Evolutionary conservation across 2,888 invertebrate species (phyloP).

Genomic region (Congeria kusceri): DNA sequence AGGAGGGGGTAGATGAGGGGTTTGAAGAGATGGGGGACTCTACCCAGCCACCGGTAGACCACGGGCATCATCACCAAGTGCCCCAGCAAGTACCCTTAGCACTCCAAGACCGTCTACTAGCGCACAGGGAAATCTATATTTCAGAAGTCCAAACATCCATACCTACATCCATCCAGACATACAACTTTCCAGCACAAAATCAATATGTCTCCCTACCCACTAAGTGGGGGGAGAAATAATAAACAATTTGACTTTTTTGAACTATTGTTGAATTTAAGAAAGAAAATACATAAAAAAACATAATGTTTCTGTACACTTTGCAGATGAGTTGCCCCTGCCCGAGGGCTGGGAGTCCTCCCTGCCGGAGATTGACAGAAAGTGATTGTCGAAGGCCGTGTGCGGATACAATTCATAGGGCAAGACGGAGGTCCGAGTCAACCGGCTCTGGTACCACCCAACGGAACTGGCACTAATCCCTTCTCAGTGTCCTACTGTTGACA

Average conservation of each 20-base stretch:
- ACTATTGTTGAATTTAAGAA: too few species aligned
- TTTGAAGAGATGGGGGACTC: slow-evolving; percentile 27
- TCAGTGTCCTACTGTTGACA: slow-evolving; percentile 20
- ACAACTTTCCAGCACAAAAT: too few species aligned
- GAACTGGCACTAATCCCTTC: slow-evolving; percentile 12
- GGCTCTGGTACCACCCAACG: slow-evolving; percentile 21
- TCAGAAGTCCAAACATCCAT: too few species aligned
- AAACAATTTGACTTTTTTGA: too few species aligned
- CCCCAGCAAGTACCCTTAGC: background rate
- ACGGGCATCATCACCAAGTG: background rate
- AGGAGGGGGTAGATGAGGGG: slow-evolving; percentile 58
- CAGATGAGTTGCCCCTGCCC: background rate
- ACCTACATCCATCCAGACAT: too few species aligned
- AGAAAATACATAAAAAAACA: too few species aligned
- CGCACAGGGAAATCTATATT: background rate
- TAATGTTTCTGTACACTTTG: slow-evolving; percentile 4
- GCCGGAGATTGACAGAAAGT: too few species aligned
- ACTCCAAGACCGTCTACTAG: background rate
- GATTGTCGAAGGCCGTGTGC: too few species aligned
- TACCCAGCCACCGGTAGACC: slow-evolving; percentile 23
- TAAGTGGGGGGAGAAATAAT: too few species aligned
- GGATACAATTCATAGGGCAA: too few species aligned
- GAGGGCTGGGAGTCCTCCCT: slow-evolving; percentile 6
- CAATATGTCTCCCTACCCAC: too few species aligned
- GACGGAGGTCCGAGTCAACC: slow-evolving; percentile 18